Evolutionary conservation across 1,140 invertebrate genomes (phyloP).

Genomic region (Cotesia vestalis): DNA sequence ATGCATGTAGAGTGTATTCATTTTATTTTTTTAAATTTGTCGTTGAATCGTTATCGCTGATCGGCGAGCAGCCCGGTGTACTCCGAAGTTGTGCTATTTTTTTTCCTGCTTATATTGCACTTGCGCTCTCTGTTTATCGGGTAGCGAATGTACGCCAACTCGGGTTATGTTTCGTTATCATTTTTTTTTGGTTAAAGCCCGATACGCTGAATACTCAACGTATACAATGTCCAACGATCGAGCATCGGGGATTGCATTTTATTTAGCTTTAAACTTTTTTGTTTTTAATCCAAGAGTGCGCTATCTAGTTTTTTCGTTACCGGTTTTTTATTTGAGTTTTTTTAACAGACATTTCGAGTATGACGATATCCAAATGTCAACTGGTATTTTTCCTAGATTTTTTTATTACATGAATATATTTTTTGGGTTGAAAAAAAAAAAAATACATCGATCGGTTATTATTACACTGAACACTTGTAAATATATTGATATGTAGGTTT

Average conservation of each 20-base stretch:
- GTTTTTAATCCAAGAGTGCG: neutral
- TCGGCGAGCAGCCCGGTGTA: neutral
- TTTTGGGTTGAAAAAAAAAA: too few relatives aligned
- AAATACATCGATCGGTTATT: too few relatives aligned
- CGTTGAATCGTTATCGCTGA: slow-evolving; percentile 27
- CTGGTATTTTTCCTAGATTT: neutral
- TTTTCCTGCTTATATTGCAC: too few relatives aligned
- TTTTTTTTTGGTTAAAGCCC: slow-evolving; percentile 7
- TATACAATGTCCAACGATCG: neutral
- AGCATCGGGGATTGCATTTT: slow-evolving; percentile 16
- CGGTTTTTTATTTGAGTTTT: neutral
- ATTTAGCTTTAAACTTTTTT: neutral
- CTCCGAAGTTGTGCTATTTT: too few relatives aligned
- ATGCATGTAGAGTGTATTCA: neutral
- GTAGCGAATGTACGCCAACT: neutral
- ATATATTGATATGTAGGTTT: too few relatives aligned
- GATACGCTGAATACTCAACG: neutral
- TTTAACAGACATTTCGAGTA: neutral
- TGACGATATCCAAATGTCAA: neutral
- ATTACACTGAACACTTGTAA: too few relatives aligned
- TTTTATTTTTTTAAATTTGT: slow-evolving; percentile 8
- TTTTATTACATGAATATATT: too few relatives aligned
- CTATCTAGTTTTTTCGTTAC: neutral
- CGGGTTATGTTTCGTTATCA: slow-evolving; percentile 24
- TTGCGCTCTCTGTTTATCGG: neutral